Evolutionary conservation across 30 jellyfish, hydroid and myxozoan genomes (phyloP).

Genomic region (Hydractinia symbiolongicarpus): DNA sequence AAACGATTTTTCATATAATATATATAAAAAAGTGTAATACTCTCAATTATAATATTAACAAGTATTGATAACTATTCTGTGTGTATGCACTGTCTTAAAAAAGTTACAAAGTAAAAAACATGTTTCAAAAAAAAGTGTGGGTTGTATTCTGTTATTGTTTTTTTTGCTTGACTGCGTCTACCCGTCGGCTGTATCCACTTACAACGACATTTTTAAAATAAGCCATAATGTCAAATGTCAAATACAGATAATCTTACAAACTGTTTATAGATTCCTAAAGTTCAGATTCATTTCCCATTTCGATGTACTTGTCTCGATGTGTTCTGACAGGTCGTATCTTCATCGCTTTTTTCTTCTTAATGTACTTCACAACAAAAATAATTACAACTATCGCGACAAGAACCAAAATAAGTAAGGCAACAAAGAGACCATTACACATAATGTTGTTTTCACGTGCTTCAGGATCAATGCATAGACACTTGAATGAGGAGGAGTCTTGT

Average conservation of each 20-base stretch:
- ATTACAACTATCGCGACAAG: slow-evolving; percentile 80
- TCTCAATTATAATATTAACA: no score
- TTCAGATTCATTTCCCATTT: slow-evolving; percentile 90
- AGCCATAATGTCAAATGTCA: slow-evolving; percentile 1
- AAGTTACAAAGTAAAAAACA: no score
- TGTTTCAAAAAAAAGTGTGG: no score
- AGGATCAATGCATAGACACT: slow-evolving; percentile 71
- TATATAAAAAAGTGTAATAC: no score
- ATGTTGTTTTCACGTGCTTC: slow-evolving; percentile 63
- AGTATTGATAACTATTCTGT: no score
- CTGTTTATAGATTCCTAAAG: slow-evolving; percentile 24
- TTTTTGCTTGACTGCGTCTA: no score
- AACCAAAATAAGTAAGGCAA: slow-evolving; percentile 67
- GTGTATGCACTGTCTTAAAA: no score
- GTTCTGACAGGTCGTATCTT: slow-evolving; percentile 79
- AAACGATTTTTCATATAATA: no score
- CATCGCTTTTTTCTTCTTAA: slow-evolving; percentile 54
- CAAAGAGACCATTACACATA: slow-evolving; percentile 90
- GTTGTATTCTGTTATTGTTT: no score
- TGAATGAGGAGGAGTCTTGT: slow-evolving; percentile 49
- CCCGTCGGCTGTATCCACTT: background rate
- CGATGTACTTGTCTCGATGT: slow-evolving; percentile 80
- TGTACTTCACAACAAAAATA: slow-evolving; percentile 66
- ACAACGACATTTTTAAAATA: background rate
- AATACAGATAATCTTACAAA: background rate